These are phyloP conservation scores for Phaonia tiefii DNA, from an alignment of 2,888 invertebrate species.

Conservation along the genomic window DNA sequence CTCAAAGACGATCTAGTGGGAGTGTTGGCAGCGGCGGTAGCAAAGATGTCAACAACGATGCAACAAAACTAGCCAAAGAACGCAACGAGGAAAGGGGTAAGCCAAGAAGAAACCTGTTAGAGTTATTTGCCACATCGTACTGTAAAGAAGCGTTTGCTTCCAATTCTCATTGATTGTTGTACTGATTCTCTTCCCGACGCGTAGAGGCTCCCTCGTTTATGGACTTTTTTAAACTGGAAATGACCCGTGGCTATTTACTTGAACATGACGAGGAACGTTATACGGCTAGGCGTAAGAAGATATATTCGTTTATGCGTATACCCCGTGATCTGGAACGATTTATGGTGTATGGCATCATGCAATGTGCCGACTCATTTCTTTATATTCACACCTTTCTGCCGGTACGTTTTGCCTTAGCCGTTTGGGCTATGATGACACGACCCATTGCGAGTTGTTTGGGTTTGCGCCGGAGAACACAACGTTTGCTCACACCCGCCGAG, in stretches of 20 bases:
- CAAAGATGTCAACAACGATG: constrained; percentile 51
- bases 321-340: constrained; percentile 95
- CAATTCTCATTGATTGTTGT: constrained; percentile 18
- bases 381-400: constrained; percentile 99
- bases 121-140: constrained; percentile 29
- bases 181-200: constrained; percentile 43
- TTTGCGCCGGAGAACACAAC: constrained; percentile 82
- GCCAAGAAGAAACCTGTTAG: constrained; percentile 59
- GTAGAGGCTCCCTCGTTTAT: constrained; percentile 77
- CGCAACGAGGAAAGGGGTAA: constrained; percentile 63
- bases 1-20: constrained; percentile 60
- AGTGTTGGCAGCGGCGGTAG: constrained; percentile 47
- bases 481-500: constrained; percentile 91
- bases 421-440: constrained; percentile 89
- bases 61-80: constrained; percentile 60
- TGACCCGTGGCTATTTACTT: constrained; percentile 94
- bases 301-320: constrained; percentile 98
- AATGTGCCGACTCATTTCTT: constrained; percentile 97
- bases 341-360: constrained; percentile 95
- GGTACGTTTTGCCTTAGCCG: constrained; percentile 92
- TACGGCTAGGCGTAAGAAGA: constrained; percentile 95
- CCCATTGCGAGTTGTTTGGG: constrained; percentile 89
- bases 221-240: constrained; percentile 91
- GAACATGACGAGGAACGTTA: constrained; percentile 98
- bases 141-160: constrained; percentile 29